Percentiles rank a stretch among this genome's conserved stretches.
These are phyloP conservation scores for Nebria salina DNA, from an alignment of 2,888 invertebrate species.

Conservation along the genomic window DNA sequence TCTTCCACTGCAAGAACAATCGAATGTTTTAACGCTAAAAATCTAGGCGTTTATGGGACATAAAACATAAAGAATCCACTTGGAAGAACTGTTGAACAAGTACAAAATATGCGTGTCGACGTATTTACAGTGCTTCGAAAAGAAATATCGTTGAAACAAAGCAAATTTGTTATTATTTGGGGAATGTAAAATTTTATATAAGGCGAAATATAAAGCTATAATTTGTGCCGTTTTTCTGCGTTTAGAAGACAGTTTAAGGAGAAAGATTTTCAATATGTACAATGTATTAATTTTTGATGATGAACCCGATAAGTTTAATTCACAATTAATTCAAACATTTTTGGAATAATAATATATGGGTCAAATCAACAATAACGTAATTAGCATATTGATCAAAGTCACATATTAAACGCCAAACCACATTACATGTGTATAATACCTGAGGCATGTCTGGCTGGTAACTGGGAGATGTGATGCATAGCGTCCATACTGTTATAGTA, in stretches of 20 bases:
- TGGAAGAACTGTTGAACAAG: neutral
- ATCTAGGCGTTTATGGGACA: neutral
- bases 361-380: neutral
- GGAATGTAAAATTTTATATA: too few species aligned
- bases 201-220: too few species aligned
- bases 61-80: neutral
- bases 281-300: too few species aligned
- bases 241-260: too few species aligned
- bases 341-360: neutral
- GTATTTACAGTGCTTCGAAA: neutral
- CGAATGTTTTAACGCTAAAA: neutral
- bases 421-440: neutral
- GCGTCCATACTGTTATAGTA: neutral
- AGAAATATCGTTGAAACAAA: neutral
- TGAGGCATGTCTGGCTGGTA: neutral
- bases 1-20: slow-evolving; percentile 66
- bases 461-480: neutral
- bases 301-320: too few species aligned
- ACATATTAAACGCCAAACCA: neutral
- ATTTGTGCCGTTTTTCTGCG: too few species aligned
- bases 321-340: neutral
- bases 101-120: neutral
- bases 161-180: neutral
- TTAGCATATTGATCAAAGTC: neutral
- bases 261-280: too few species aligned